These are phyloP conservation scores for Microcebus tavaratra DNA, from an alignment of 2,113 vertebrate genomes.

Conservation along the genomic window DNA sequence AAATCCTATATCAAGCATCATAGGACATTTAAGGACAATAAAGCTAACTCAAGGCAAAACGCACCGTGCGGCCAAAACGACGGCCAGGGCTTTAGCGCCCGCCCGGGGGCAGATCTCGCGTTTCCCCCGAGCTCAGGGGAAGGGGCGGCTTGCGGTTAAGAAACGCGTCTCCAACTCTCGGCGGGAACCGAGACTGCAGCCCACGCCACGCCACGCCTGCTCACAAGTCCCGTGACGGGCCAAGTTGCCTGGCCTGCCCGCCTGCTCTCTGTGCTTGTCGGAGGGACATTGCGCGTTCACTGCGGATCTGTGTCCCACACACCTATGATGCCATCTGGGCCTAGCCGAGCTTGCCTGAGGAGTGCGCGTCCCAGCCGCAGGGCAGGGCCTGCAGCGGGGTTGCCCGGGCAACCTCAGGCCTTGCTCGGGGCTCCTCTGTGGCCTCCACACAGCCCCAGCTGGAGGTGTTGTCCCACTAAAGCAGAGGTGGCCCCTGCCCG, in stretches of 20 bases:
- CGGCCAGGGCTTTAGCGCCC: rapidly evolving
- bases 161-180: not conserved
- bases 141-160: not conserved
- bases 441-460: too few relatives aligned
- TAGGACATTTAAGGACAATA: not conserved
- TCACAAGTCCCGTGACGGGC: rapidly evolving
- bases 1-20: not conserved
- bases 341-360: not conserved
- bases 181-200: not conserved
- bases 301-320: too few relatives aligned
- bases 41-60: not conserved
- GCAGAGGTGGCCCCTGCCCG: not conserved
- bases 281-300: too few relatives aligned
- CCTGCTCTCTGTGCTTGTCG: not conserved
- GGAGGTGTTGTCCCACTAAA: not conserved
- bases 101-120: not conserved
- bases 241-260: not conserved
- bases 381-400: not conserved
- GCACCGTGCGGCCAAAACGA: not conserved
- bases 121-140: not conserved
- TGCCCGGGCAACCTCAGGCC: not conserved
- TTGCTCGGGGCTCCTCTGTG: not conserved
- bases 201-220: rapidly evolving
- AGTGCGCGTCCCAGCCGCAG: not conserved
- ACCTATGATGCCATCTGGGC: not conserved